Conservation (phyloP, 2,113 vertebrate species). For the Pseudopodoces humilis region DNA sequence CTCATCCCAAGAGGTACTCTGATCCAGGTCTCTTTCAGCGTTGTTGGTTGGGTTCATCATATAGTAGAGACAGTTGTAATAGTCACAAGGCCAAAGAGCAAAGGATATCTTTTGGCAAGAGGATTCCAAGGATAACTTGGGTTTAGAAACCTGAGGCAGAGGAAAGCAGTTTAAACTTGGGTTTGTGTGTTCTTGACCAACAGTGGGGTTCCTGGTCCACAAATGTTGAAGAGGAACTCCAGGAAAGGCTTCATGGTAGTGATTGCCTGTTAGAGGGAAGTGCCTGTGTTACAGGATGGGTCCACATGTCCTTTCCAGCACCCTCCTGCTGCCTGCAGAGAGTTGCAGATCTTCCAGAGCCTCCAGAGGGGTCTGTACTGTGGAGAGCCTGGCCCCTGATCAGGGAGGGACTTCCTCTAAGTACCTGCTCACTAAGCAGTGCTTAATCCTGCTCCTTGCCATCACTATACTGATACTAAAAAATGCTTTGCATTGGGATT, state of each 20-base stretch:
- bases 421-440: not conserved
- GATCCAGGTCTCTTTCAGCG: not conserved
- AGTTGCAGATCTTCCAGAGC: not conserved
- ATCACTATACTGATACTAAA: not conserved
- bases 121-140: not conserved
- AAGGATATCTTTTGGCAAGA: not conserved
- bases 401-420: not conserved
- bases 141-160: not conserved
- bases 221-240: not conserved
- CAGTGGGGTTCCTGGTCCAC: accelerated
- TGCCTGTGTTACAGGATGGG: too few species aligned
- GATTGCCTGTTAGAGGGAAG: not conserved
- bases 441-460: not conserved
- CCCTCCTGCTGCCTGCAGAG: not conserved
- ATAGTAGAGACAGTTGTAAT: not conserved
- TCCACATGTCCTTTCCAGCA: not conserved
- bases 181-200: not conserved
- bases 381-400: not conserved
- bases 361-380: accelerated
- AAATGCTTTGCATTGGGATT: not conserved
- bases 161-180: not conserved
- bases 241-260: not conserved
- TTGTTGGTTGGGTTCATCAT: not conserved
- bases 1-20: not conserved
- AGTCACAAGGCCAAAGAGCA: not conserved